Conservation (phyloP, 2,888 invertebrate species). For the Drosophila lutescens region DNA sequence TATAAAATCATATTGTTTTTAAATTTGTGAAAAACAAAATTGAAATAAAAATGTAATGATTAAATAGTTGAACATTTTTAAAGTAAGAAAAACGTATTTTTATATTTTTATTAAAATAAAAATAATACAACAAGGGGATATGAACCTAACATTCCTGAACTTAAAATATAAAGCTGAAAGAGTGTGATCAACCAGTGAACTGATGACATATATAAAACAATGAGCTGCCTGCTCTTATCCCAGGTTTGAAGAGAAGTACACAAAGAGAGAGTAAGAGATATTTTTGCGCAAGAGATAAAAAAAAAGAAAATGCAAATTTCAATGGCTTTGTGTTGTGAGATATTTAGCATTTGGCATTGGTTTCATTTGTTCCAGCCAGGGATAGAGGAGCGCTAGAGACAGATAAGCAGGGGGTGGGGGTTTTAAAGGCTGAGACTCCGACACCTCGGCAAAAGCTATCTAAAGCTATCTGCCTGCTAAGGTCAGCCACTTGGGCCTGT, state of each 20-base stretch:
- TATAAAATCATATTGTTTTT: no score
- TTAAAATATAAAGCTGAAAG: neutral
- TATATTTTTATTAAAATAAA: no score
- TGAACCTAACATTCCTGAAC: neutral
- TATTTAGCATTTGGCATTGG: constrained; percentile 58
- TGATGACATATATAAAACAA: neutral
- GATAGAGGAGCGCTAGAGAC: neutral
- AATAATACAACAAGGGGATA: neutral
- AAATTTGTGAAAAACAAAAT: no score
- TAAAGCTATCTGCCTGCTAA: constrained; percentile 36
- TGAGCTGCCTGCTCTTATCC: neutral
- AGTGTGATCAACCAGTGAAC: neutral
- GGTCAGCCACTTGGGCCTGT: constrained; percentile 36
- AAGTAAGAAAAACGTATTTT: neutral
- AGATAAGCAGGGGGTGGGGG: neutral
- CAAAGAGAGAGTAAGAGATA: constrained; percentile 36
- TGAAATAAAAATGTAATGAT: no score
- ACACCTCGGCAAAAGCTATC: constrained; percentile 17
- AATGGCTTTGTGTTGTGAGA: constrained; percentile 10
- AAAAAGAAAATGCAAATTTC: constrained; percentile 28
- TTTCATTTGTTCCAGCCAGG: constrained; percentile 42
- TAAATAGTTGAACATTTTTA: no score
- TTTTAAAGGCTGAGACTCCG: constrained; percentile 1
- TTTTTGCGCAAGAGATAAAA: constrained; percentile 40
- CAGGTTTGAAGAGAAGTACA: neutral